phyloP scores from a whole-genome alignment of 2,113 vertebrate species.

The Glaucomys volans region DNA sequence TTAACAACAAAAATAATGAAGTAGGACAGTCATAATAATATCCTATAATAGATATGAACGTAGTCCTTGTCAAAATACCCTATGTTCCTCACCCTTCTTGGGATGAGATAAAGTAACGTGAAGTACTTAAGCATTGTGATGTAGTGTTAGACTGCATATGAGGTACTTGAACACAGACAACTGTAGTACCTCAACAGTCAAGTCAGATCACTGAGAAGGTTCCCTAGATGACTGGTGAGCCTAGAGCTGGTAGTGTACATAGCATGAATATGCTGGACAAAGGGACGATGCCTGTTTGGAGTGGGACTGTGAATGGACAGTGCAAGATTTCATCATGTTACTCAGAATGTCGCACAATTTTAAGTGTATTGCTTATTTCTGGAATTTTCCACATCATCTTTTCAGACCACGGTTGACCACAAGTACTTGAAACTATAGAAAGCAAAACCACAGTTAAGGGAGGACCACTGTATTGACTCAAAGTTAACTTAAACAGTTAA shows the following conservation, averaged over 20 bases:
- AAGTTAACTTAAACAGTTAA: conserved; percentile 17
- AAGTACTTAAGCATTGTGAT: background rate
- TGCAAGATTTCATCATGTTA: background rate
- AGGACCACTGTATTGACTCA: background rate
- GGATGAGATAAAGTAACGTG: background rate
- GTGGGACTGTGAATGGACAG: background rate
- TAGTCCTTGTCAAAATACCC: background rate
- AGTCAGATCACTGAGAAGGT: background rate
- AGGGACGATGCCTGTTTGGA: background rate
- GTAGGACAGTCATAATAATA: background rate
- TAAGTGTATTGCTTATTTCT: background rate
- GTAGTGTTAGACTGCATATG: background rate
- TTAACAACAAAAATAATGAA: background rate
- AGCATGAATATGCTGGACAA: background rate
- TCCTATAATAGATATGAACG: background rate
- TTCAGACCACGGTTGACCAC: background rate
- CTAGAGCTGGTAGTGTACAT: background rate
- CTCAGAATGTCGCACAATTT: background rate
- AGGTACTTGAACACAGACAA: background rate
- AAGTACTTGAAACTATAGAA: background rate
- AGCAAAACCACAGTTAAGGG: background rate
- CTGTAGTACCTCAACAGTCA: background rate
- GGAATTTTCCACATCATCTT: background rate
- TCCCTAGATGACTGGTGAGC: background rate
- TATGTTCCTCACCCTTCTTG: background rate